phyloP scores from a whole-genome alignment of 2,888 invertebrate species.

The Amiota mariae region DNA sequence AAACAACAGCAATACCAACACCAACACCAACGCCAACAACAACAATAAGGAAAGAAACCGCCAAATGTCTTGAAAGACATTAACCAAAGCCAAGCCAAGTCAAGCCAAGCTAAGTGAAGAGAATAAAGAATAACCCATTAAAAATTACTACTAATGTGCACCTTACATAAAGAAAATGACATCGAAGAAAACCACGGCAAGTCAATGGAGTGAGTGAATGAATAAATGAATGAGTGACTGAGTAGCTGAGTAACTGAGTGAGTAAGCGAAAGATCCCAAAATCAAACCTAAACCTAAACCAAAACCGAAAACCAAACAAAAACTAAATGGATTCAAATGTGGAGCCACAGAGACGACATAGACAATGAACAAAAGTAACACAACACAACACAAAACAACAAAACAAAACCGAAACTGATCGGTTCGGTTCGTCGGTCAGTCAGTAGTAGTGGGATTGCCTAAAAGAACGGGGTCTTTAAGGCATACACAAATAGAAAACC shows the following conservation, averaged over 20 bases:
- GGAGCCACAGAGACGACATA: background rate
- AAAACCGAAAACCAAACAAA: background rate
- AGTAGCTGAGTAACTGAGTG: no score
- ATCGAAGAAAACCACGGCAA: constrained; percentile 26
- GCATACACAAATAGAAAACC: background rate
- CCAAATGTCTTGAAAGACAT: background rate
- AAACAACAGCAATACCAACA: constrained; percentile 51
- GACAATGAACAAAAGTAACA: constrained; percentile 21
- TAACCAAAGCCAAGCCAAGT: constrained; percentile 28
- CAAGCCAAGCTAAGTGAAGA: constrained; percentile 42
- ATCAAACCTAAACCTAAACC: background rate
- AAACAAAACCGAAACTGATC: background rate
- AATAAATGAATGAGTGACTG: background rate
- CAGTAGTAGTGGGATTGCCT: no score
- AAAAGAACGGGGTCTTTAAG: no score
- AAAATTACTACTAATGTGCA: constrained; percentile 72
- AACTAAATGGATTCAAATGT: constrained; percentile 11
- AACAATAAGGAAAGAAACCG: constrained; percentile 53
- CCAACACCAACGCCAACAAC: constrained; percentile 49
- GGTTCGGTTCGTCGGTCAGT: background rate
- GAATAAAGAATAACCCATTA: constrained; percentile 69
- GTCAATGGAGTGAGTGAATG: background rate
- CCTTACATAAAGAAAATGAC: constrained; percentile 59
- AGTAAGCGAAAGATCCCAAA: background rate
- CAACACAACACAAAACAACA: background rate